Conservation (phyloP, 2,797 vertebrate genomes). For the Phalloptychus januarius region DNA sequence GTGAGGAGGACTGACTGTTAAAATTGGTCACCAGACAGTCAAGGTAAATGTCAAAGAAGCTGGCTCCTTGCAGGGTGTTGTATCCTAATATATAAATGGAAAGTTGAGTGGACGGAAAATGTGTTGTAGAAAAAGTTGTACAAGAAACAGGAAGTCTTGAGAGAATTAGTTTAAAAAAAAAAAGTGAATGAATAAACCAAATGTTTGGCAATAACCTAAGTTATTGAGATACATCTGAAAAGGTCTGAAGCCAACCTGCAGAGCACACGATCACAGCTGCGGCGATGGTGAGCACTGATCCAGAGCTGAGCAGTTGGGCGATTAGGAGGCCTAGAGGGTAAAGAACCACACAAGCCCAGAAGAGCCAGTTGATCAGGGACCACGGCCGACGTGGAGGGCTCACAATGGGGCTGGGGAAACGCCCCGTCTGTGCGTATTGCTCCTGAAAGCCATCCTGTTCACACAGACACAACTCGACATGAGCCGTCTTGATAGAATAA, state of each 20-base stretch:
- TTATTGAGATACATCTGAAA: background rate
- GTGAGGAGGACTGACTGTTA: background rate
- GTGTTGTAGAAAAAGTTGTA: background rate
- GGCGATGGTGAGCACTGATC: constrained; percentile 84
- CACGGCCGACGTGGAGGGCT: constrained; percentile 81
- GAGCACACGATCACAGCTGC: constrained; percentile 82
- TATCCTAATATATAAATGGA: background rate
- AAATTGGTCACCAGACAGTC: background rate
- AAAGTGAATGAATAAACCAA: too few relatives aligned
- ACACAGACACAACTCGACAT: background rate
- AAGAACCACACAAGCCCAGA: constrained; percentile 89
- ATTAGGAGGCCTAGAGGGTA: constrained; percentile 87
- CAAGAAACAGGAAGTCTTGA: background rate
- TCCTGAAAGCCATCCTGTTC: constrained; percentile 93
- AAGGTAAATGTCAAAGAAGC: background rate
- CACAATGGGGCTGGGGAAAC: constrained; percentile 81
- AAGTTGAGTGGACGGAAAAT: background rate
- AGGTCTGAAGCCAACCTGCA: constrained; percentile 83
- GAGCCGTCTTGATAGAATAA: background rate
- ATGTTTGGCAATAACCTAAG: background rate
- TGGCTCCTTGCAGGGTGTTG: background rate
- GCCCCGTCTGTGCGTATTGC: constrained; percentile 84
- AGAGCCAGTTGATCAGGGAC: constrained; percentile 91
- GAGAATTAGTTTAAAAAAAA: too few relatives aligned
- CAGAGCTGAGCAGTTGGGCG: constrained; percentile 83